Evolutionary conservation across 2,113 vertebrate species (phyloP).

Genomic region (Caracal caracal): DNA sequence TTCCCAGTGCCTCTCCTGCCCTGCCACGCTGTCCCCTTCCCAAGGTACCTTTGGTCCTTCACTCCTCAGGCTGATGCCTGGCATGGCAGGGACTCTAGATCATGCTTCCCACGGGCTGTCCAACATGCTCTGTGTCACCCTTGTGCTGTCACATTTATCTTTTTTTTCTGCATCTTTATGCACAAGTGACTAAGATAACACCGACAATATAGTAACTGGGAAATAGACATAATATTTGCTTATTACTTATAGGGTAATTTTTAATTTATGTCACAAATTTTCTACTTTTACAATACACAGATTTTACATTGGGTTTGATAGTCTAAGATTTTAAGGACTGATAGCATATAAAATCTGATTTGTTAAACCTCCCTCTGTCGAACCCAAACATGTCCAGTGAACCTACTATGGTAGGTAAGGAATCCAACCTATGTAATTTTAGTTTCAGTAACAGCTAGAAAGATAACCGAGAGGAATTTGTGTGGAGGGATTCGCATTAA

Average conservation of each 20-base stretch:
- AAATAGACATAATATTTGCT: conserved; percentile 53
- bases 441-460: background rate
- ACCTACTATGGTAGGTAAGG: background rate
- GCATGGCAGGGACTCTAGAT: no score
- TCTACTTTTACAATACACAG: background rate
- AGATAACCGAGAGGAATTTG: background rate
- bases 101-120: no score
- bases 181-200: conserved; percentile 83
- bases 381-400: background rate
- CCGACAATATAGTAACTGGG: conserved; percentile 71
- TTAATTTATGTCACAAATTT: background rate
- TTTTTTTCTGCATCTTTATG: background rate
- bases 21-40: background rate
- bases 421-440: background rate
- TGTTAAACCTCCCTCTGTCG: background rate
- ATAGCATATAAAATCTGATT: background rate
- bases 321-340: background rate
- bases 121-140: background rate
- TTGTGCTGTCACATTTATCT: background rate
- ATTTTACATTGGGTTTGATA: background rate
- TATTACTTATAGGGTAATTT: background rate
- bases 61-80: background rate
- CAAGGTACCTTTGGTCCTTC: background rate
- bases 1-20: background rate
- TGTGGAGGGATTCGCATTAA: background rate